Evolutionary conservation across 2,888 invertebrate species (phyloP).

Genomic region (Drosophila stalkeri): DNA sequence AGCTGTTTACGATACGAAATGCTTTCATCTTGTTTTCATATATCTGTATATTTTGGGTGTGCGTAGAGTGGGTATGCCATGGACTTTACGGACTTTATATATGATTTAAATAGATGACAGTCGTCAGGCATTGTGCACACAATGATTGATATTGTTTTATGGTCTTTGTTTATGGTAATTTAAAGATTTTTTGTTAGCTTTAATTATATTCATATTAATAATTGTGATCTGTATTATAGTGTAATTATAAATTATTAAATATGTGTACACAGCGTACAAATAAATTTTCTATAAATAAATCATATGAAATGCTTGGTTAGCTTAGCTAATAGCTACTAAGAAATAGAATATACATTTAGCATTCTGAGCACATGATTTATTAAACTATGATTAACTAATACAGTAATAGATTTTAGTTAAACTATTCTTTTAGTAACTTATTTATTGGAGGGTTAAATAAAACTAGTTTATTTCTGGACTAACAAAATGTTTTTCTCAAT

Average conservation of each 20-base stretch:
- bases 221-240: neutral
- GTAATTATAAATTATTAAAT: too few relatives aligned
- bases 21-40: slow-evolving; percentile 37
- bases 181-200: neutral
- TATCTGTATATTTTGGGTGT: slow-evolving; percentile 1
- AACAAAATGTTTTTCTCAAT: neutral
- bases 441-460: neutral
- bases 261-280: too few relatives aligned
- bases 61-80: neutral
- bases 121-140: neutral
- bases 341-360: neutral
- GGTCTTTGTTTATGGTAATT: neutral
- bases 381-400: neutral
- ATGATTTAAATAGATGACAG: neutral
- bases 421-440: neutral
- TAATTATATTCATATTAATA: neutral
- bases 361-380: neutral
- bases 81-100: neutral
- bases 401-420: neutral
- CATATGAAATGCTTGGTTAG: neutral
- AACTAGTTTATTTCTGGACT: neutral
- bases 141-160: too few relatives aligned
- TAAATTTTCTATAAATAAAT: neutral
- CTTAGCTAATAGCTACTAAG: neutral
- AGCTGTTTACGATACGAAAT: slow-evolving; percentile 37